Evolutionary conservation across 2,797 vertebrate species (phyloP).

Genomic region (Poecile montanus): DNA sequence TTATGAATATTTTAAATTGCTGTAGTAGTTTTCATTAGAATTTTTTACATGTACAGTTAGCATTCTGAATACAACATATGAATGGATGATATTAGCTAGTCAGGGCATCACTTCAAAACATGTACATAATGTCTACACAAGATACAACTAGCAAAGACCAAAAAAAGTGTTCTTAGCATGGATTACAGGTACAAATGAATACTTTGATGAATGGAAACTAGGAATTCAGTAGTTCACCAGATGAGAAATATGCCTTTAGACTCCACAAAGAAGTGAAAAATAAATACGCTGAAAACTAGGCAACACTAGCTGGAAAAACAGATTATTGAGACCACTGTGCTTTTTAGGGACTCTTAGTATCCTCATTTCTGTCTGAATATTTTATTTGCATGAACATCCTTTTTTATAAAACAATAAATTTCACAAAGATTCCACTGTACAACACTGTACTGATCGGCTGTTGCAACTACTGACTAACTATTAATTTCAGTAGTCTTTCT

Average conservation of each 20-base stretch:
- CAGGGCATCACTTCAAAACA: background rate
- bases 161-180: background rate
- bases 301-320: background rate
- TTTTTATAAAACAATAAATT: constrained; percentile 15
- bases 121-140: background rate
- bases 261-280: background rate
- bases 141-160: background rate
- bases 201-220: background rate
- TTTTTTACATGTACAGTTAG: background rate
- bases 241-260: background rate
- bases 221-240: background rate
- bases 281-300: background rate
- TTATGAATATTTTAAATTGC: background rate
- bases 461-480: constrained; percentile 10
- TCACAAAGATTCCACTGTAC: constrained; percentile 10
- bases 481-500: constrained; percentile 7
- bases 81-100: background rate
- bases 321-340: background rate
- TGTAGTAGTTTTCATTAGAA: background rate
- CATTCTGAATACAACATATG: background rate
- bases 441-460: background rate
- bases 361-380: background rate
- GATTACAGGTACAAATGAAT: background rate
- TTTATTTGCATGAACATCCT: background rate
- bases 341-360: background rate